A percentile compares a stretch with the other conserved stretches of the same genome.
phyloP scores from a whole-genome alignment of 2,113 vertebrate species.

The Trinectes maculatus region DNA sequence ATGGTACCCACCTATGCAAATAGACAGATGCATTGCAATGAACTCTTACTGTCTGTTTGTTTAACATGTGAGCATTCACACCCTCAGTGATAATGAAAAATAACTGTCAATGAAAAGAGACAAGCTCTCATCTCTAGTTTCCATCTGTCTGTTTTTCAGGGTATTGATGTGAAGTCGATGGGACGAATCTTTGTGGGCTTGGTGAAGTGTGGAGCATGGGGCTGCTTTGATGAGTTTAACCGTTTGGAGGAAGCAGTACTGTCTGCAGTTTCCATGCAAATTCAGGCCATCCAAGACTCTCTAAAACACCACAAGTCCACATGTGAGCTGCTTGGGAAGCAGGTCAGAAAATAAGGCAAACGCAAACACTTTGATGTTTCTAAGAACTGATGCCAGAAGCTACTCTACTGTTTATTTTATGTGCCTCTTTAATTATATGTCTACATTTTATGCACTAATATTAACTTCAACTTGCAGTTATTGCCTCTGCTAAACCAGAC shows the following conservation, averaged over 20 bases:
- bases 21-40: not conserved
- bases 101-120: not conserved
- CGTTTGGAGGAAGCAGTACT: conserved; percentile 94
- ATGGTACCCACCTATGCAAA: not conserved
- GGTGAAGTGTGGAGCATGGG: conserved; percentile 97
- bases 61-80: not conserved
- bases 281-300: conserved; percentile 97
- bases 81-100: not conserved
- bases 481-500: not conserved
- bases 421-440: not conserved
- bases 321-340: conserved; percentile 92
- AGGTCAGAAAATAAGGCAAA: conserved; percentile 82
- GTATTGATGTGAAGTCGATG: conserved; percentile 98
- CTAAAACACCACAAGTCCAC: conserved; percentile 88
- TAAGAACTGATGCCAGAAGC: not conserved
- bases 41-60: too few species aligned
- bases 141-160: conserved; percentile 76
- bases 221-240: conserved; percentile 98
- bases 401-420: not conserved
- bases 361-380: conserved; percentile 1
- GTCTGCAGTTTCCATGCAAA: conserved; percentile 97
- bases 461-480: not conserved
- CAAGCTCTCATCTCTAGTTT: not conserved
- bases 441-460: not conserved
- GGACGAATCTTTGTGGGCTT: conserved; percentile 97